phyloP scores from a whole-genome alignment of 2,888 invertebrate species.

The Apamea anceps region DNA sequence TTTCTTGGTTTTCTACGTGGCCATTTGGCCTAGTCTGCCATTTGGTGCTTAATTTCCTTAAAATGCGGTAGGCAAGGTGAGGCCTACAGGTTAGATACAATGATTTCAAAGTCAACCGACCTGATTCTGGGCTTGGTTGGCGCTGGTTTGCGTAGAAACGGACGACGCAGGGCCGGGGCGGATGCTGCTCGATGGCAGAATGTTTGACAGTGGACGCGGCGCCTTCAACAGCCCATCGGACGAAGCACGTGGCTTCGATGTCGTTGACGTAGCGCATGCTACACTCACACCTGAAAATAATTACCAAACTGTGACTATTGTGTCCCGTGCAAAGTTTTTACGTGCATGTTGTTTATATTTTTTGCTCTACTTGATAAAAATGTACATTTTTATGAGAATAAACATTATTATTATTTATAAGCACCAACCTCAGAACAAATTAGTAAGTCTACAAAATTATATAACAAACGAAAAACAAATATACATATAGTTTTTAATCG shows the following conservation, averaged over 20 bases:
- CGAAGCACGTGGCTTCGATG: constrained; percentile 83
- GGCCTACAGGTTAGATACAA: background rate
- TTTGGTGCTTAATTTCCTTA: constrained; percentile 1
- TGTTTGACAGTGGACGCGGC: constrained; percentile 89
- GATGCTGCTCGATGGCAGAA: constrained; percentile 91
- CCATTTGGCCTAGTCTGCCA: too few species aligned
- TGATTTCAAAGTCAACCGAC: constrained; percentile 69
- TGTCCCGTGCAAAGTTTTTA: background rate
- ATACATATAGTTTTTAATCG: constrained; percentile 24
- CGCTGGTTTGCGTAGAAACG: constrained; percentile 95
- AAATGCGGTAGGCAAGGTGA: background rate
- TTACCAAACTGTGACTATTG: constrained; percentile 5
- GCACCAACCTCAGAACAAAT: constrained; percentile 12
- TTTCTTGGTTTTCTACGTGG: background rate
- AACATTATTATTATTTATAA: too few species aligned
- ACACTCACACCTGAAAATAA: constrained; percentile 78
- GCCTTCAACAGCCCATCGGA: constrained; percentile 84
- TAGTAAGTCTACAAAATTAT: background rate
- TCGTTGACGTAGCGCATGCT: constrained; percentile 81
- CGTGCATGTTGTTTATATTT: background rate
- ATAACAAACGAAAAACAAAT: background rate
- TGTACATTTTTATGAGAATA: too few species aligned
- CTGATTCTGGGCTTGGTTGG: constrained; percentile 89
- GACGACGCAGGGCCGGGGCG: constrained; percentile 95
- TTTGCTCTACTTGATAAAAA: too few species aligned